These are phyloP conservation scores for Alethe diademata DNA, from an alignment of 2,113 vertebrate genomes.

Conservation along the genomic window DNA sequence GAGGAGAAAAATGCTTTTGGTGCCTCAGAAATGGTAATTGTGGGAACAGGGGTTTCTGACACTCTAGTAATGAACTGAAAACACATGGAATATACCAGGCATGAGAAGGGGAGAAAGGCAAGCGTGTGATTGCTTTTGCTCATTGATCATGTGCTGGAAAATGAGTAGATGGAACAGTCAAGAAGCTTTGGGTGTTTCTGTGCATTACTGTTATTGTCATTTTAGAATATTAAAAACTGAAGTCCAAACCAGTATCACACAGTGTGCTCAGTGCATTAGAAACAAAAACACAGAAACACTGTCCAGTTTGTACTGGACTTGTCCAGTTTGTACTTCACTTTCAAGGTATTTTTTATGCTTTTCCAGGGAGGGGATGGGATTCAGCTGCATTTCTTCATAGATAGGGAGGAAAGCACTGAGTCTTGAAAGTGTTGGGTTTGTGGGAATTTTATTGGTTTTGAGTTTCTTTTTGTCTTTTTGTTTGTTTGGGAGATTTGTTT, in stretches of 20 bases:
- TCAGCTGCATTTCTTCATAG: not conserved
- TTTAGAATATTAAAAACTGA: not conserved
- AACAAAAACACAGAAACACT: rapidly evolving
- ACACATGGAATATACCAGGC: rapidly evolving
- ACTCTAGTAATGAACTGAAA: not conserved
- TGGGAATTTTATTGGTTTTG: not conserved
- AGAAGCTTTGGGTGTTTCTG: not conserved
- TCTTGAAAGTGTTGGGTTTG: not conserved
- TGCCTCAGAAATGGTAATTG: not conserved
- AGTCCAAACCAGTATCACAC: not conserved
- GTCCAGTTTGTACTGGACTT: rapidly evolving
- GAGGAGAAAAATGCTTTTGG: not conserved
- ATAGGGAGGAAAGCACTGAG: not conserved
- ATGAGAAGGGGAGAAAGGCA: not conserved
- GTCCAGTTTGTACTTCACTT: not conserved
- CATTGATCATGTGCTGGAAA: not conserved
- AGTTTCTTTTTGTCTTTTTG: not conserved
- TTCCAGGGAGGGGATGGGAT: not conserved
- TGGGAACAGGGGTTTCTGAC: not conserved
- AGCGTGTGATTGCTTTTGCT: not conserved
- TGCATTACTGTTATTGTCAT: not conserved
- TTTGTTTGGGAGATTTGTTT: no score
- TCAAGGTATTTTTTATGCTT: not conserved
- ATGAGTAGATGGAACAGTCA: not conserved
- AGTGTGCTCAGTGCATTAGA: rapidly evolving